Evolutionary conservation across 1,140 invertebrate genomes (phyloP).

Genomic region (Bradysia coprophila): DNA sequence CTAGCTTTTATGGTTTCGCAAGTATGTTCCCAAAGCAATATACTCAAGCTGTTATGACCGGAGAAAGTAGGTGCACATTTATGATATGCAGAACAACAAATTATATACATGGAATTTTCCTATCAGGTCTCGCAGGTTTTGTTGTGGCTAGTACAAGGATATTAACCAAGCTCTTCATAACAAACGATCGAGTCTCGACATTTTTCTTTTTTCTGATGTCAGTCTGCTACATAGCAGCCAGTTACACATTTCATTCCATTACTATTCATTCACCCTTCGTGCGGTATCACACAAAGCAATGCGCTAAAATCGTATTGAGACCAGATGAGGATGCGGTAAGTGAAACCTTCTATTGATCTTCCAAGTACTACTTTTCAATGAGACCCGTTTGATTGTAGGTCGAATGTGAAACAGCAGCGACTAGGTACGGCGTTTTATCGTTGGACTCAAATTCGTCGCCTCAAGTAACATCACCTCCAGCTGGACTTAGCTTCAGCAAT

Average conservation of each 20-base stretch:
- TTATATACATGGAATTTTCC: too few species aligned
- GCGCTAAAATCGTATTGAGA: constrained; percentile 50
- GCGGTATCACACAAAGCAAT: constrained; percentile 60
- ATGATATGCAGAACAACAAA: too few species aligned
- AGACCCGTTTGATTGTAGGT: too few species aligned
- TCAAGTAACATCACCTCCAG: constrained; percentile 6
- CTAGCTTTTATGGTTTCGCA: constrained; percentile 85
- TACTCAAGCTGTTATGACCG: constrained; percentile 84
- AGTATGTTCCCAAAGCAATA: constrained; percentile 74
- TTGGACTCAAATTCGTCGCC: constrained; percentile 24
- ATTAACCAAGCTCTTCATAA: constrained; percentile 54
- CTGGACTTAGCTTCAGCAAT: constrained; percentile 35
- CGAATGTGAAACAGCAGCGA: constrained; percentile 12
- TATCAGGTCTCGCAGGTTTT: constrained; percentile 62
- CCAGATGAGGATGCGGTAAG: constrained; percentile 60
- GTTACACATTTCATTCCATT: constrained; percentile 54
- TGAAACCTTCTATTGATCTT: too few species aligned
- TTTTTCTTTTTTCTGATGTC: constrained; percentile 70
- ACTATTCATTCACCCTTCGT: constrained; percentile 64
- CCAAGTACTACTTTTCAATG: too few species aligned
- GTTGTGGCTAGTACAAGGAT: constrained; percentile 70
- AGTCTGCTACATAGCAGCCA: constrained; percentile 48
- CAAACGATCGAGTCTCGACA: constrained; percentile 58
- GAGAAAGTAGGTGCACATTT: constrained; percentile 70
- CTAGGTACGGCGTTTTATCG: constrained; percentile 19